Evolutionary conservation across 2,888 invertebrate genomes (phyloP).

Genomic region (Syrista parreyssii): DNA sequence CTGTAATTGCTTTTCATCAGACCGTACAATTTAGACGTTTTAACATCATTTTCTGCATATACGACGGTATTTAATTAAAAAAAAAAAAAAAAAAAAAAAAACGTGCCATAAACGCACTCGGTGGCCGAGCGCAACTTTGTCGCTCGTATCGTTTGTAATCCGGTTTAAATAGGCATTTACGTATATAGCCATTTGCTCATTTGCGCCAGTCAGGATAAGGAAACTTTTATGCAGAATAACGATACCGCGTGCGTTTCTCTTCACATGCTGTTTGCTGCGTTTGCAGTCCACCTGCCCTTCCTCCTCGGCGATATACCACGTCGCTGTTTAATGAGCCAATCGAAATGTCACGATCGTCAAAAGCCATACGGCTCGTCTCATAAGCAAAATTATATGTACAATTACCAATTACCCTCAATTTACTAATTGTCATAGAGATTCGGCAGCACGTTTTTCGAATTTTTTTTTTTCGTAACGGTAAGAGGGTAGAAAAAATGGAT

Average conservation of each 20-base stretch:
- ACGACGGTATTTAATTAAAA: background rate
- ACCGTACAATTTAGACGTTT: background rate
- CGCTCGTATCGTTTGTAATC: background rate
- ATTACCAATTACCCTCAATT: background rate
- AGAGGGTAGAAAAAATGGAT: conserved; percentile 11
- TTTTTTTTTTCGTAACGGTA: conserved; percentile 12
- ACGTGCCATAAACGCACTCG: background rate
- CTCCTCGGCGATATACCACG: background rate
- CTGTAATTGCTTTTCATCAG: background rate
- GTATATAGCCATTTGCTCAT: background rate
- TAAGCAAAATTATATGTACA: background rate
- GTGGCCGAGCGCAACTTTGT: conserved; percentile 27
- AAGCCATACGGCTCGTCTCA: background rate
- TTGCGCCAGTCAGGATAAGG: background rate
- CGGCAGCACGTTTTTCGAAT: conserved; percentile 6
- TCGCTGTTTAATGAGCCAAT: background rate
- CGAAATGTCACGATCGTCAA: background rate
- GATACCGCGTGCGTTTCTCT: background rate
- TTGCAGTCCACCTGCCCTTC: background rate
- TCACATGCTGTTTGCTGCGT: background rate
- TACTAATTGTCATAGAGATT: background rate
- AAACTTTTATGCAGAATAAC: background rate
- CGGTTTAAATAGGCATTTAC: background rate
- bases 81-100: background rate
- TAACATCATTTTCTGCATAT: background rate